Base-by-base conservation (phyloP, 2,113 vertebrate species). In the Colossoma macropomum region DNA sequence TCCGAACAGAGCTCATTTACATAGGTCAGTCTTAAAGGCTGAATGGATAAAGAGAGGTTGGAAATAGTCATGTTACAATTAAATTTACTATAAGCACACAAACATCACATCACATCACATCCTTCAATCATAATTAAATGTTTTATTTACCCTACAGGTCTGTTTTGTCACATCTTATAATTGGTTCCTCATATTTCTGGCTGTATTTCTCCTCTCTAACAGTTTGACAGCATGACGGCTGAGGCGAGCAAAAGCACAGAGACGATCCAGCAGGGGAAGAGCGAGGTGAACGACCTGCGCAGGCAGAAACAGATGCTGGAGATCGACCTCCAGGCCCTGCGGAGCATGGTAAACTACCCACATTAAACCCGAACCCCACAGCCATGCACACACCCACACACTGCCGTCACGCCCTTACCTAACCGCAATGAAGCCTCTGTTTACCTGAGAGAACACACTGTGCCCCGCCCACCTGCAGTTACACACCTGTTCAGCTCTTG, bases 251-350 rank as follows among this genome's bases (percentile, higher is more conserved):
- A 88, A 15, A 95, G 88, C 85, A 89, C 94, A 71, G 92, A 93
- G 62, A 95, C 95, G 74, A 92, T 96, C 2, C 95, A 97, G 84
- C 91, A 93, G 1, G 94, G 92, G 65, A 92, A 88, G n/a, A 92
- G 76, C 21, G 84, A 94, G 74, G 32, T 96, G 72, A 93, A 89
- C 1, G 94, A 96, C 81, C 92, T 93, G 69, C 92, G 89, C 72
- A 95, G 93, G 30, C 94, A 59, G 27, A 80, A 90, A 80, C 96
- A 97, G 86, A 50, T 87, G 0, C 77, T 98, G 88, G 96, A 98
- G 17, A 97, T 98, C 0, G 96, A 98, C 23, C 90, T 97, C 50
- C 96, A 98, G 89, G 91, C 95, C 9, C 92, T 92, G 81, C 91
- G 93, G 32, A 96, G 93, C 87, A 89, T 97, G 95, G 97, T 98